Evolutionary conservation across 2,797 vertebrate species (phyloP).

Genomic region (Anolis apletophallus): DNA sequence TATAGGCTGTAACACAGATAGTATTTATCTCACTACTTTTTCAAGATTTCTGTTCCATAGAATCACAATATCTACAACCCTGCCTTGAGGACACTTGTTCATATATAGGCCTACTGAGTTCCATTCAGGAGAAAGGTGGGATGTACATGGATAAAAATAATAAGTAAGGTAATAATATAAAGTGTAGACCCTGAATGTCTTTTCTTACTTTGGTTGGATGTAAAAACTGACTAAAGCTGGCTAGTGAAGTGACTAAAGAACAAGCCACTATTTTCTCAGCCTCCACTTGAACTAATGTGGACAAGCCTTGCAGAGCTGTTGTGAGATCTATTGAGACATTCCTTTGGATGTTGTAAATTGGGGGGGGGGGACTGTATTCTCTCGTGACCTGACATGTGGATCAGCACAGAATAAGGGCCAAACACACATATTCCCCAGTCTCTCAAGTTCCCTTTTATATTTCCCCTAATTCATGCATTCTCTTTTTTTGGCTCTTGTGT

Average conservation of each 20-base stretch:
- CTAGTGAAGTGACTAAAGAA: neutral
- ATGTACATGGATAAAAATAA: no score
- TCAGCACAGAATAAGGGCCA: no score
- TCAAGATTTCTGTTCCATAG: neutral
- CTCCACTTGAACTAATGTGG: neutral
- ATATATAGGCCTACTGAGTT: neutral
- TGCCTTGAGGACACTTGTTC: neutral
- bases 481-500: no score
- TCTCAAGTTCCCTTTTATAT: no score
- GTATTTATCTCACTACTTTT: neutral
- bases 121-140: no score
- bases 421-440: neutral
- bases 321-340: neutral
- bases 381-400: no score
- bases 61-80: no score
- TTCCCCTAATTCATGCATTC: no score
- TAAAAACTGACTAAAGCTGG: neutral
- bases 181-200: rapidly evolving
- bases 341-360: neutral
- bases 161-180: neutral
- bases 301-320: neutral
- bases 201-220: neutral
- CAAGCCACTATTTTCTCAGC: neutral
- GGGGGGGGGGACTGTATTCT: neutral
- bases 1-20: neutral